Conservation (phyloP, 2,888 invertebrate genomes). For the Julus scanicus region DNA sequence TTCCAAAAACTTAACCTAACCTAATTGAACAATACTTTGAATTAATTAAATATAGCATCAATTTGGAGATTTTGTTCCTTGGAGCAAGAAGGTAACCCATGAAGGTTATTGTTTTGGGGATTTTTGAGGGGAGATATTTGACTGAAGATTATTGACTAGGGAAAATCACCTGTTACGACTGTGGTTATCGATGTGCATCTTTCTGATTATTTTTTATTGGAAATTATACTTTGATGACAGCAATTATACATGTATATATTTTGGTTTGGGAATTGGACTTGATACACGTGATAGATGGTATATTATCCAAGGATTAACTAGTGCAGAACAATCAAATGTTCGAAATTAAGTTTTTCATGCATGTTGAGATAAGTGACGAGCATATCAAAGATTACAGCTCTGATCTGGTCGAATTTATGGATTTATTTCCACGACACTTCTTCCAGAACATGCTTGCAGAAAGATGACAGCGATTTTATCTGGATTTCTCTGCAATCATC, state of each 20-base stretch:
- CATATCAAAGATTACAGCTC: not conserved
- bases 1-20: no score
- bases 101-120: no score
- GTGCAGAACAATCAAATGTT: not conserved
- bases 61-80: no score
- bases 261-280: not conserved
- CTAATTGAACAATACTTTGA: no score
- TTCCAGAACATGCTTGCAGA: not conserved
- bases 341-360: not conserved
- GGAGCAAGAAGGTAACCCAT: no score
- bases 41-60: no score
- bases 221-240: not conserved
- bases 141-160: no score
- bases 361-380: not conserved
- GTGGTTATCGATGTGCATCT: not conserved
- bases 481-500: not conserved
- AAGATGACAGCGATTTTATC: not conserved
- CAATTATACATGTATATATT: not conserved
- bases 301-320: not conserved
- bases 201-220: not conserved
- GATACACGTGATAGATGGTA: not conserved
- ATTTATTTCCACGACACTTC: not conserved
- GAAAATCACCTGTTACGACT: no score
- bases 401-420: not conserved
- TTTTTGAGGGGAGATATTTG: no score